A percentile compares a stretch with the other conserved stretches of the same genome.
These are phyloP conservation scores for Cinara cedri DNA, from an alignment of 2,888 invertebrate species.

Conservation along the genomic window DNA sequence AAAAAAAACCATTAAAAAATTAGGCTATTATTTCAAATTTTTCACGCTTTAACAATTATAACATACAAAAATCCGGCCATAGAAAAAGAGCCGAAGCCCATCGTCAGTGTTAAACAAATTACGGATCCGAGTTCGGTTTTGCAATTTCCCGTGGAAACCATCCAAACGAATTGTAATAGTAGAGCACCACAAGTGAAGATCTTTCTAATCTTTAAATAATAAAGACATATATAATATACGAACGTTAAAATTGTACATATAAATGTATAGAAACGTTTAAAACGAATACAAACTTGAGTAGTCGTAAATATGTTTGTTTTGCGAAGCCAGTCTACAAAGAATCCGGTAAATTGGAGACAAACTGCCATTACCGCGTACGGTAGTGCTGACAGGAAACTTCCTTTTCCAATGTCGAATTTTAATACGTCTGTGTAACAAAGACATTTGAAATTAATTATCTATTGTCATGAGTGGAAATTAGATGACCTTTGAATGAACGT, in stretches of 20 bases:
- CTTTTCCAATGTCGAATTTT: slow-evolving; percentile 75
- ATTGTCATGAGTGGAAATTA: too few relatives aligned
- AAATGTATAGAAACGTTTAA: too few relatives aligned
- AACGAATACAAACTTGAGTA: slow-evolving; percentile 68
- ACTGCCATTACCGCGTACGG: slow-evolving; percentile 90
- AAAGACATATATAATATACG: background rate
- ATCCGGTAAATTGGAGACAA: slow-evolving; percentile 79
- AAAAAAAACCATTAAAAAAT: too few relatives aligned
- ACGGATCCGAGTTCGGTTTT: slow-evolving; percentile 73
- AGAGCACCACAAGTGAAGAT: slow-evolving; percentile 78
- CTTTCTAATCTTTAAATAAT: slow-evolving; percentile 66
- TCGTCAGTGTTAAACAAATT: slow-evolving; percentile 84
- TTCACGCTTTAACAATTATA: too few relatives aligned
- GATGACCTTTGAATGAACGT: background rate
- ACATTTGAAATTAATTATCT: background rate
- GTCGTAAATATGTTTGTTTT: slow-evolving; percentile 71
- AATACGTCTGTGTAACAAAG: slow-evolving; percentile 69
- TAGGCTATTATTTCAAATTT: too few relatives aligned
- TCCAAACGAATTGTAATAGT: slow-evolving; percentile 81
- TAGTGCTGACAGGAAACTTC: slow-evolving; percentile 83
- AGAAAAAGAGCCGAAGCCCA: slow-evolving; percentile 89
- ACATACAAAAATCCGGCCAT: slow-evolving; percentile 90
- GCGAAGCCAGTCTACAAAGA: slow-evolving; percentile 80
- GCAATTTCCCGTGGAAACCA: slow-evolving; percentile 80
- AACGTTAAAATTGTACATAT: too few relatives aligned